Evolutionary conservation across 2,888 invertebrate genomes (phyloP), one percentile per base, ranked within the genome.

Genomic region (Pyrrhopygopsis socrates): DNA sequence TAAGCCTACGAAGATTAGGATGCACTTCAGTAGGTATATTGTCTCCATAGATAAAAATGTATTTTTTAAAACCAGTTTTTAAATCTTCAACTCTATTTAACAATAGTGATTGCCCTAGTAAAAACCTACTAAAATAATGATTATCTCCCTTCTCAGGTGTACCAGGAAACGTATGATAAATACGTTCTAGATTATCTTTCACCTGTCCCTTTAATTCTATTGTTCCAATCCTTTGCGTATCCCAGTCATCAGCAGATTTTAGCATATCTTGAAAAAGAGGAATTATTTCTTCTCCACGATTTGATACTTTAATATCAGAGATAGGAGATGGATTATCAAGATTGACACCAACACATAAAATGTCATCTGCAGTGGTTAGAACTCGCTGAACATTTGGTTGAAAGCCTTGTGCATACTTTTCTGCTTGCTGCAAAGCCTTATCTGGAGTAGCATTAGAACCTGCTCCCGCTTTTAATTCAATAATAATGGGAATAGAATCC

Each of bases 401-500:
- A n/a, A 34, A 29, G n/a, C 38, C 68, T 34, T 68, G 29, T 34
- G 30, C 68, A 38, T 68, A 68, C 24, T 20, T 34, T 30, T 68
- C 34, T 34, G 68, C 68, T 38, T 68, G 68, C 22, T 68, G 29
- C 68, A 68, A 68, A n/a, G 68, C 68, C 30, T 38, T 29, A 34
- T 34, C 38, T 22, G 38, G 27, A 34, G 30, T 29, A 15, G 27
- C 30, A 22, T 34, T 38, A n/a, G 22, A 8, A 34, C 34, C 68
- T 34, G 30, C 22, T 9, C 68, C 68, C 20, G 68, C 68, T 38
- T 68, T 68, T n/a, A 68, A 30, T 34, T 68, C 68, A 68, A 68
- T 68, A 34, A 68, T 68, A 68, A 68, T 68, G 30, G 68, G 68
- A 68, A 68, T 38, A 68, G 68, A 68, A 20, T 34, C 20, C 20